Percentiles rank a stretch among this genome's conserved stretches.
phyloP scores from a whole-genome alignment of 1,140 invertebrate genomes.

The Leptopilina clavipes region DNA sequence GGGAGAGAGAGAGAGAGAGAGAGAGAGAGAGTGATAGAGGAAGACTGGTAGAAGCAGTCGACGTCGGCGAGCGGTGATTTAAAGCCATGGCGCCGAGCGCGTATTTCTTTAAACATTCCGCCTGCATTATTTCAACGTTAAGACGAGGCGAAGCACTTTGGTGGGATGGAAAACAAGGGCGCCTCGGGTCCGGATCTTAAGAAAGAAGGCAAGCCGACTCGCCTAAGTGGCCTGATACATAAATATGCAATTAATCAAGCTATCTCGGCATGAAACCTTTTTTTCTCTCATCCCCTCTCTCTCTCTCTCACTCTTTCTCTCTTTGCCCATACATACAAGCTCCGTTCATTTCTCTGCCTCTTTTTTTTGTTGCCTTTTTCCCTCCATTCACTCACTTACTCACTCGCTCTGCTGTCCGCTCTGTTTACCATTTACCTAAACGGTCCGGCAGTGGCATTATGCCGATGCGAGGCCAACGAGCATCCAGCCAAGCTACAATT shows the following conservation, averaged over 20 bases:
- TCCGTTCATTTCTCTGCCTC: conserved; percentile 40
- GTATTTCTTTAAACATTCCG: conserved; percentile 67
- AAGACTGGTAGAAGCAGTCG: conserved; percentile 18
- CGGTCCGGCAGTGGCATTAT: conserved; percentile 57
- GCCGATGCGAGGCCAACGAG: conserved; percentile 48
- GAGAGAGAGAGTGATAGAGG: conserved; percentile 35
- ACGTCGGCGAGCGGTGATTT: conserved; percentile 44
- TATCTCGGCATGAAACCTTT: conserved; percentile 50
- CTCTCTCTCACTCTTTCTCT: background rate
- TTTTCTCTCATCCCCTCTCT: background rate
- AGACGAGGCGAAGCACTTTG: conserved; percentile 53
- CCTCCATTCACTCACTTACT: conserved; percentile 31
- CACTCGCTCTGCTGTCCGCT: conserved; percentile 36
- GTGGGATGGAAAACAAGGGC: conserved; percentile 31
- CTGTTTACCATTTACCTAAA: conserved; percentile 64
- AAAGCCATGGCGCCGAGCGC: conserved; percentile 38
- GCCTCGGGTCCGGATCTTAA: conserved; percentile 44
- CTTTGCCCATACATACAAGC: background rate
- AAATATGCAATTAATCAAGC: conserved; percentile 72
- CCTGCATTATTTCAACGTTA: conserved; percentile 69
- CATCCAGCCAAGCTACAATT: conserved; percentile 40
- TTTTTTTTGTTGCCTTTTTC: conserved; percentile 39
- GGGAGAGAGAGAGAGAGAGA: conserved; percentile 37
- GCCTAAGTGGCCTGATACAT: conserved; percentile 68
- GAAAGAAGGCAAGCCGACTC: conserved; percentile 57